phyloP scores from a whole-genome alignment of 2,888 invertebrate species.

The Tetropium fuscum region DNA sequence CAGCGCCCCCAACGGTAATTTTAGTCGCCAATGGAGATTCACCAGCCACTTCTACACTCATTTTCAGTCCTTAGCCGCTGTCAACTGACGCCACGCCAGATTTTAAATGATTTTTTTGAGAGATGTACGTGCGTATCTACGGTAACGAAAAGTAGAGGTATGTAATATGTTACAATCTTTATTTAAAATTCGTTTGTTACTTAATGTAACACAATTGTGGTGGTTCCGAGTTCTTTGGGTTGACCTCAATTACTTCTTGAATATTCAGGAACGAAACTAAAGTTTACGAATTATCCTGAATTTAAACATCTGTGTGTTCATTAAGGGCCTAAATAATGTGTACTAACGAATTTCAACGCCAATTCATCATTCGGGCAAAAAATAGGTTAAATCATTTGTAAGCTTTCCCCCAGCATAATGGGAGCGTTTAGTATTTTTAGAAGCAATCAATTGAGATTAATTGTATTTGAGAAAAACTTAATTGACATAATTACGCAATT shows the following conservation, averaged over 20 bases:
- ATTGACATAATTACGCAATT: slow-evolving; percentile 31
- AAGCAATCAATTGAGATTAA: slow-evolving; percentile 21
- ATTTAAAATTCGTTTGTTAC: too few species aligned
- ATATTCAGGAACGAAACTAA: slow-evolving; percentile 35
- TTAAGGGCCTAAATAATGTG: slow-evolving; percentile 39
- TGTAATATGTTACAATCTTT: too few species aligned
- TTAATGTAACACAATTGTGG: slow-evolving; percentile 39
- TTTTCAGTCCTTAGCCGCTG: too few species aligned
- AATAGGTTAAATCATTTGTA: slow-evolving; percentile 19
- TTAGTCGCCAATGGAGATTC: too few species aligned
- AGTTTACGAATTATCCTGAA: slow-evolving; percentile 31
- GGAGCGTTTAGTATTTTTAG: slow-evolving; percentile 31
- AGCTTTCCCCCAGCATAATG: slow-evolving; percentile 26
- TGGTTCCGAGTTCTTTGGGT: slow-evolving; percentile 32
- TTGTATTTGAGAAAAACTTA: slow-evolving; percentile 34
- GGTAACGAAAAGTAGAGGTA: too few species aligned
- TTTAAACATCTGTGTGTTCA: slow-evolving; percentile 36
- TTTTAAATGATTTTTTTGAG: too few species aligned
- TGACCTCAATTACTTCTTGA: slow-evolving; percentile 36
- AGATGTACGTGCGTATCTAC: too few species aligned
- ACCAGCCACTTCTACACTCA: too few species aligned
- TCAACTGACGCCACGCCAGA: too few species aligned
- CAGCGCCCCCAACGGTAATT: too few species aligned
- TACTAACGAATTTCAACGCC: slow-evolving; percentile 36
- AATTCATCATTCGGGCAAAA: slow-evolving; percentile 32